Evolutionary conservation across 2,797 vertebrate species (phyloP).

Genomic region (Trachops cirrhosus): DNA sequence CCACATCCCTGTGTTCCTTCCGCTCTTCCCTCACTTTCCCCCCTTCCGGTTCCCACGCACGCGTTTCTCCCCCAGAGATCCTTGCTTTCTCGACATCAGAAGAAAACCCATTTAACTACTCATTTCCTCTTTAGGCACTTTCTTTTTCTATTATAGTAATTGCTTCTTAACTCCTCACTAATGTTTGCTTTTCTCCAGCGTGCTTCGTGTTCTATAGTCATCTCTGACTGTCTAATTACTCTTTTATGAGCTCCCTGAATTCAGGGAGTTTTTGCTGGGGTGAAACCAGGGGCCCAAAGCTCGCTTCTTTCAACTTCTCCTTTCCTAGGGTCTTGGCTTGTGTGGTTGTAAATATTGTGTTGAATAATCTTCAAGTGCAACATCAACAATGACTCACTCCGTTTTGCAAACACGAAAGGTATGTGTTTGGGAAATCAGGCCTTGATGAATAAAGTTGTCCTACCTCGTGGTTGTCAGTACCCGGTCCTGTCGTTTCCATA

Average conservation of each 20-base stretch:
- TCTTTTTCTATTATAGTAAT: slow-evolving; percentile 76
- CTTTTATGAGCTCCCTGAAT: slow-evolving; percentile 64
- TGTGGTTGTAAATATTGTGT: slow-evolving; percentile 64
- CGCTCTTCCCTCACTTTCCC: background rate
- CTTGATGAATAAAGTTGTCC: background rate
- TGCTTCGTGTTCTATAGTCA: slow-evolving; percentile 51
- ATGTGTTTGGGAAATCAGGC: background rate
- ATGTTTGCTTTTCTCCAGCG: slow-evolving; percentile 35
- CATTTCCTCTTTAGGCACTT: slow-evolving; percentile 75
- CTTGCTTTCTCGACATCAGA: slow-evolving; percentile 27
- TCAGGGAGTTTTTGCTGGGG: slow-evolving; percentile 38
- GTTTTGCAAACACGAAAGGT: slow-evolving; percentile 20
- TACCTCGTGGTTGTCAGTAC: background rate
- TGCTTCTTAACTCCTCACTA: slow-evolving; percentile 64
- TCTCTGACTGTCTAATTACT: slow-evolving; percentile 65
- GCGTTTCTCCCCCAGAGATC: background rate
- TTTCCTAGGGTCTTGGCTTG: slow-evolving; percentile 34
- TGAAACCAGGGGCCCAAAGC: slow-evolving; percentile 46
- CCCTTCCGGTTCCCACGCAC: background rate
- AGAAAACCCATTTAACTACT: slow-evolving; percentile 73
- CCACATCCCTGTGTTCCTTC: background rate
- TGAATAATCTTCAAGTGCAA: background rate
- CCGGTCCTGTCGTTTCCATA: background rate
- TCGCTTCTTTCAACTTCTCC: slow-evolving; percentile 40
- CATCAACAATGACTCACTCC: slow-evolving; percentile 30